Conservation (phyloP, 2,888 invertebrate species). For the Mallateleia sp. region DNA sequence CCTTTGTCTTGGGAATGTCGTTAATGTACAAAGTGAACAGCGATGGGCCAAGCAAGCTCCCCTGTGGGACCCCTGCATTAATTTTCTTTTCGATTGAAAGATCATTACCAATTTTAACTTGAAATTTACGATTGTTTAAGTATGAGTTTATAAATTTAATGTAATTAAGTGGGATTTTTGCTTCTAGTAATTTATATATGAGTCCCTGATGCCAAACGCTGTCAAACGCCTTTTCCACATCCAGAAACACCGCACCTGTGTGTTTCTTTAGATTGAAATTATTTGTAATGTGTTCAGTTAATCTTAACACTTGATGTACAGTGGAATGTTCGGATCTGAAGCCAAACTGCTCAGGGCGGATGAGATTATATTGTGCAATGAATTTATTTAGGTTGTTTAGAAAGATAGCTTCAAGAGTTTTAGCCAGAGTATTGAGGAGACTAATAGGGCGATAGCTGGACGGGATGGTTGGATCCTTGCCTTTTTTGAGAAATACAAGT, state of each 20-base stretch:
- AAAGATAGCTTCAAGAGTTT: constrained; percentile 77
- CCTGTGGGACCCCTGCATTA: constrained; percentile 22
- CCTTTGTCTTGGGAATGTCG: constrained; percentile 22
- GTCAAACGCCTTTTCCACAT: constrained; percentile 82
- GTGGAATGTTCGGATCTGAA: constrained; percentile 79
- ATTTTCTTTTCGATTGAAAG: not conserved
- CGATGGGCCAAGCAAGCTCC: constrained; percentile 14
- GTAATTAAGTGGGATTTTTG: not conserved
- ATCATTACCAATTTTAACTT: constrained; percentile 2
- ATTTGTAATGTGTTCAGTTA: constrained; percentile 70
- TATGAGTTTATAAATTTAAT: constrained; percentile 22
- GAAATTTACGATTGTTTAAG: constrained; percentile 14
- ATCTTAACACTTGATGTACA: constrained; percentile 72
- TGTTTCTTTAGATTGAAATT: constrained; percentile 74
- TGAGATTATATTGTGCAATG: constrained; percentile 47
- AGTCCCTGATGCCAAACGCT: constrained; percentile 78
- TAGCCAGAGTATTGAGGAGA: constrained; percentile 59
- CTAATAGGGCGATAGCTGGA: constrained; percentile 29
- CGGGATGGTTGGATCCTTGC: constrained; percentile 17
- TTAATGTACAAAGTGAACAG: constrained; percentile 30
- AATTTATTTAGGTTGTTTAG: constrained; percentile 58
- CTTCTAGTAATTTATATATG: constrained; percentile 31
- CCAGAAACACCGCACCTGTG: constrained; percentile 76
- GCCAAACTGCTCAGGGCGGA: constrained; percentile 77
- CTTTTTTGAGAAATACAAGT: constrained; percentile 9